phyloP scores from a whole-genome alignment of 2,888 invertebrate genomes.

The Uloborus plumipes region DNA sequence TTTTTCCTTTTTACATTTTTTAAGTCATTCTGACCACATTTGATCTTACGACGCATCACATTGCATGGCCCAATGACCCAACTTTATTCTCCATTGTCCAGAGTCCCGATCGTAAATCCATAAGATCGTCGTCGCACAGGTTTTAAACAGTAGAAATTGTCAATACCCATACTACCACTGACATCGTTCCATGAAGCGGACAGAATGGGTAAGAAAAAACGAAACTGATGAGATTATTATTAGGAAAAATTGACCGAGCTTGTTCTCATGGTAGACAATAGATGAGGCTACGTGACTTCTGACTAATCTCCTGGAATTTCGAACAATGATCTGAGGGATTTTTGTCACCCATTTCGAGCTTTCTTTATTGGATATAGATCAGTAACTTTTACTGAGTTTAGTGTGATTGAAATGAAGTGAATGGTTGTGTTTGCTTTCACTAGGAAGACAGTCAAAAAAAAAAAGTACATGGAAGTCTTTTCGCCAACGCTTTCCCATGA shows the following conservation, averaged over 20 bases:
- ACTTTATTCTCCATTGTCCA: slow-evolving; percentile 29
- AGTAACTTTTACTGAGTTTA: not conserved
- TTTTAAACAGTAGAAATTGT: slow-evolving; percentile 8
- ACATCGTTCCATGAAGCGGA: slow-evolving; percentile 36
- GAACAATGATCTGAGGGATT: slow-evolving; percentile 31
- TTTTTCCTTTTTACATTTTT: too few relatives aligned
- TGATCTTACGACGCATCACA: slow-evolving; percentile 9
- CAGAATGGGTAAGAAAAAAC: not conserved
- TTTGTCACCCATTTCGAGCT: too few relatives aligned
- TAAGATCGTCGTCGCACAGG: slow-evolving; percentile 20
- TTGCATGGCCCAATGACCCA: slow-evolving; percentile 30
- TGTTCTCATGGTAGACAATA: slow-evolving; percentile 25
- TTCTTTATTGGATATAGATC: slow-evolving; percentile 2
- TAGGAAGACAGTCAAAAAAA: too few relatives aligned
- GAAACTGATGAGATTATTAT: slow-evolving; percentile 29
- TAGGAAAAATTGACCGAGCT: slow-evolving; percentile 29
- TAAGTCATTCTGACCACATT: too few relatives aligned
- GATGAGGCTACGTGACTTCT: slow-evolving; percentile 36
- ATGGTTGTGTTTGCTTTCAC: not conserved
- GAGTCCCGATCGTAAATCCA: slow-evolving; percentile 22
- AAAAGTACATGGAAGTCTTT: too few relatives aligned
- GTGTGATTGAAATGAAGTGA: not conserved
- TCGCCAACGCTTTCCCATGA: too few relatives aligned
- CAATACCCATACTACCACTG: slow-evolving; percentile 42
- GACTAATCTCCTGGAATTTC: slow-evolving; percentile 27